Percentiles rank a stretch among this genome's conserved stretches.
Evolutionary conservation across 1,140 invertebrate genomes (phyloP).

Genomic region (Mizuhopecten yessoensis): DNA sequence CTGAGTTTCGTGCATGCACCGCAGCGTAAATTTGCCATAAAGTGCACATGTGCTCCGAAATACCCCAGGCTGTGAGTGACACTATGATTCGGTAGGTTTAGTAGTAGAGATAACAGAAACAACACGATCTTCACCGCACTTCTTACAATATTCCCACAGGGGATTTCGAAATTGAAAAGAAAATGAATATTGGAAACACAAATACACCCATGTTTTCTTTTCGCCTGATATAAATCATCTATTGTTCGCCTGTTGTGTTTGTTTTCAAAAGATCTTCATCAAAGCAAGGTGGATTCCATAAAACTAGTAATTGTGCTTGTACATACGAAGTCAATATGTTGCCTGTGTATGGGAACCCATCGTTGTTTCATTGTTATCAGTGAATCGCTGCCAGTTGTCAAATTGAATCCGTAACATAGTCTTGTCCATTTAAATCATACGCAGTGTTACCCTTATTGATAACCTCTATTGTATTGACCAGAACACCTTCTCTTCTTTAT

Average conservation of each 20-base stretch:
- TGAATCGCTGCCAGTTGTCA: background rate
- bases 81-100: background rate
- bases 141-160: background rate
- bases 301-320: background rate
- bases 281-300: background rate
- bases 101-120: background rate
- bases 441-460: background rate
- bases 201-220: conserved; percentile 29
- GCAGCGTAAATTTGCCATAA: background rate
- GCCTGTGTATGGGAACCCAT: background rate
- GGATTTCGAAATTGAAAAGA: background rate
- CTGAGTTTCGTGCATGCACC: background rate
- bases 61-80: background rate
- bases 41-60: background rate
- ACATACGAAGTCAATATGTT: background rate
- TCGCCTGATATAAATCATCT: background rate
- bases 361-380: background rate
- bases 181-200: conserved; percentile 7
- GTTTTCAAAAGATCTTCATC: background rate
- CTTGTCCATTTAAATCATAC: conserved; percentile 39
- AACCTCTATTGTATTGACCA: background rate
- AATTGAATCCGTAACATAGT: conserved; percentile 19
- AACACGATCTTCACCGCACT: background rate
- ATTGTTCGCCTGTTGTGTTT: background rate
- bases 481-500: background rate